These are phyloP conservation scores for Heliconius aoede DNA, from an alignment of 2,888 invertebrate species.

Conservation along the genomic window DNA sequence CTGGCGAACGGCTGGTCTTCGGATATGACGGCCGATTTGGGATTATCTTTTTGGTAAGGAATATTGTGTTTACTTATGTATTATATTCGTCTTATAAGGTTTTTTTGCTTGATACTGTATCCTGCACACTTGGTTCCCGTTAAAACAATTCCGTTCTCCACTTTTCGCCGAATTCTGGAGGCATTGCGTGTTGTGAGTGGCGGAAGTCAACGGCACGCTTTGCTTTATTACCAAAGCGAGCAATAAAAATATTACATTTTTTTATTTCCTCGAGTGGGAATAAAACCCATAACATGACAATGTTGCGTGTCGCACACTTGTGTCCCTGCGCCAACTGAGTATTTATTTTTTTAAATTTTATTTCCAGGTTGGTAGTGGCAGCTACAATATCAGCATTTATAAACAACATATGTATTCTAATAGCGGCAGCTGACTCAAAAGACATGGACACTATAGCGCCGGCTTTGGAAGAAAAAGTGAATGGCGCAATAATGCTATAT, in stretches of 20 bases:
- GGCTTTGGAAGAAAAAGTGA: conserved; percentile 90
- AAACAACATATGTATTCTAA: conserved; percentile 88
- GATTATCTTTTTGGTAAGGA: conserved; percentile 92
- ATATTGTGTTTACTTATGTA: not conserved
- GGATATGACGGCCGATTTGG: conserved; percentile 90
- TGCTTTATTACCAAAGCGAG: not conserved
- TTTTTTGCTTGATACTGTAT: too few species aligned
- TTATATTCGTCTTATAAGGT: not conserved
- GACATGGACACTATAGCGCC: conserved; percentile 87
- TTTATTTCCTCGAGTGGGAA: not conserved
- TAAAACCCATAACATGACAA: not conserved
- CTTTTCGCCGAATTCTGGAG: too few species aligned
- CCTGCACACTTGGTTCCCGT: too few species aligned
- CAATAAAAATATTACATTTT: not conserved
- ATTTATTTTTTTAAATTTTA: not conserved
- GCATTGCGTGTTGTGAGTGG: not conserved
- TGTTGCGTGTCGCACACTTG: too few species aligned
- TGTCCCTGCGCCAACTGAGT: not conserved
- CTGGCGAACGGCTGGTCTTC: conserved; percentile 92
- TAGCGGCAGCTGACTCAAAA: conserved; percentile 87
- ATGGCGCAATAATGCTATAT: conserved; percentile 93
- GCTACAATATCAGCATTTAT: conserved; percentile 87
- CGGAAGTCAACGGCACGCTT: too few species aligned
- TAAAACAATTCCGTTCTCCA: too few species aligned
- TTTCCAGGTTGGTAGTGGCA: conserved; percentile 88